Evolutionary conservation across 2,797 vertebrate genomes (phyloP), one percentile per base, ranked within the genome.

Genomic region (Buceros bicornis): DNA sequence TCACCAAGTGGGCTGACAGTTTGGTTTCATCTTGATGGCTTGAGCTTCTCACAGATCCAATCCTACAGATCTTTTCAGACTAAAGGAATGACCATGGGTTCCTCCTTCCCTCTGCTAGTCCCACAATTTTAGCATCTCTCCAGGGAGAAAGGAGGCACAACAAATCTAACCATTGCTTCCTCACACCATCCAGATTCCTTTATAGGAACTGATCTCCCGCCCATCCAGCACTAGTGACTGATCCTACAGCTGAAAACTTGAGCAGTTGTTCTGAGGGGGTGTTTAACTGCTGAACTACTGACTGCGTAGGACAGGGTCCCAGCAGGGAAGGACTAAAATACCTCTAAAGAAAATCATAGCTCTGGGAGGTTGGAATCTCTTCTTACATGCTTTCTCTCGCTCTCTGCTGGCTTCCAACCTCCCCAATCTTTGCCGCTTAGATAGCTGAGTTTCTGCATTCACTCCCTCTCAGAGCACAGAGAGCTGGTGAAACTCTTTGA

Each of bases 271-370:
- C 87, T 73, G 74, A 77, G 56, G n/a, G 25, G 35, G 5, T 73
- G 51, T 79, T 71, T 70, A 51, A 88, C 83, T 79, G 31, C 82
- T 73, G 33, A 89, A 91, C 51, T 57, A 43, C 50, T 76, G 72
- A 5, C 80, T 93, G 85, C 94, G 92, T 82, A 95, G 94, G 95
- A 92, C 93, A 95, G 92, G 92, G 87, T 78, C 64, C 90, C 94
- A 95, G 93, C 90, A 91, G 93, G 95, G 61, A 90, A 95, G 51
- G 71, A 84, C 87, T 85, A 65, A 94, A 95, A 91, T 93, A 71
- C 48, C 74, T 93, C 77, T 94, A 58, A 95, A 96, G 94, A 82
- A 89, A 90, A 87, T 83, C 61, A 35, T 37, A 93, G 21, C 91
- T 70, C 76, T 91, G 60, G 90, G 82, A 89, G 61, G 91, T 48